Evolutionary conservation across 1,140 invertebrate genomes (phyloP), one percentile per base, ranked within the genome.

Genomic region (Penaeus chinensis): DNA sequence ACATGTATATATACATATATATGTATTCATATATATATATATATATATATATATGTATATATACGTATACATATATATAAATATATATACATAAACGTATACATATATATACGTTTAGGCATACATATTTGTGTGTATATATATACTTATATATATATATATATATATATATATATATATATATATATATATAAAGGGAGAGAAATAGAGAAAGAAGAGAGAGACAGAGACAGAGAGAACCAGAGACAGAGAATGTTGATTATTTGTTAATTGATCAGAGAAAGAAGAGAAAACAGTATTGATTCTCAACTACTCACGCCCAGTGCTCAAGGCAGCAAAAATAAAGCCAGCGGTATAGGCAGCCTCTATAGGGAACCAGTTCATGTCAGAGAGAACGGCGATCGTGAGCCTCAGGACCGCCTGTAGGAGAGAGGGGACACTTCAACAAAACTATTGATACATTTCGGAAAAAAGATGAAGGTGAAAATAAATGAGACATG

Each of bases 301-400:
- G 1, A 37, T 19, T n/a, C 16, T 20, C 32, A 19, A 10, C 27
- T 62, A 42, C 66, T 65, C 32, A 87, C 86, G 13, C 77, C 66
- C 32, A 7, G 47, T 62, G 69, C 42, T 27, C 8, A 87, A 5
- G 10, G 86, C 24, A 7, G 86, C 60, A 60, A 87, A 24, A 37
- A 65, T 24, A 62, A 87, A 82, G n/a, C 86, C 86, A 24, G 19
- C 8, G 27, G 62, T 77, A 54, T 83, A 87, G 1, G 37, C 80
- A 16, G 10, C 13, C 37, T 87, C 80, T 10, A 42, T 54, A 60
- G 86, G 86, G 80, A 87, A 87, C 86, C 86, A 87, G n/a, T 54
- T 32, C 37, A 62, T 78, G 60, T 87, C 86, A 20, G 86, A 87
- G 32, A 87, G 71, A n/a, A 24, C 11, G 27, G 86, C 86, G 19